These are phyloP conservation scores for Syngnathus rostellatus DNA, from an alignment of 2,797 vertebrate species.

Conservation along the genomic window DNA sequence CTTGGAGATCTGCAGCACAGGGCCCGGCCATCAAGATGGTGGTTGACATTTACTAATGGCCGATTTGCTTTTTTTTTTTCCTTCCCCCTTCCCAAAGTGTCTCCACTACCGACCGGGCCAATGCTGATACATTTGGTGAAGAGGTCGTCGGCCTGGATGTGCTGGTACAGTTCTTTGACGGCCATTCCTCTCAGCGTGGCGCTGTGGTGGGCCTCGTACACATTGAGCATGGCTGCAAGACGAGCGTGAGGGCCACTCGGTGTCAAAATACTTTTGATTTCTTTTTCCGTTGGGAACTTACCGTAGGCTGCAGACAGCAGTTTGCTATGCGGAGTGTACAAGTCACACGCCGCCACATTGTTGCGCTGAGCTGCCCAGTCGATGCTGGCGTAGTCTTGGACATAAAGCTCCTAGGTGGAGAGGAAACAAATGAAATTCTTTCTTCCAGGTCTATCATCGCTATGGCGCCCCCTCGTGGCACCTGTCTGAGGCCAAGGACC, in stretches of 20 bases:
- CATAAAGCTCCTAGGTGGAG: slow-evolving; percentile 79
- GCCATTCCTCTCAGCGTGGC: slow-evolving; percentile 67
- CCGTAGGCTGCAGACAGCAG: slow-evolving; percentile 68
- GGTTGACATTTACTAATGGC: too few species aligned
- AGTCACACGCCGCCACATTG: slow-evolving; percentile 78
- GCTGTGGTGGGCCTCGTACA: slow-evolving; percentile 85
- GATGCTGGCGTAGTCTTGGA: slow-evolving; percentile 81
- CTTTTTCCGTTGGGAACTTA: slow-evolving; percentile 22
- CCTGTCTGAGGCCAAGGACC: slow-evolving; percentile 85
- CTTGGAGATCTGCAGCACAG: slow-evolving; percentile 82
- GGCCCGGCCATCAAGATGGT: neutral
- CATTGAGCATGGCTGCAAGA: slow-evolving; percentile 69
- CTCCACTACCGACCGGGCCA: slow-evolving; percentile 81
- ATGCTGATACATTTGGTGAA: slow-evolving; percentile 93
- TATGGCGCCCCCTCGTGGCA: slow-evolving; percentile 47
- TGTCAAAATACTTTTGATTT: neutral
- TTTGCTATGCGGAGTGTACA: slow-evolving; percentile 86
- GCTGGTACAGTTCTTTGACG: slow-evolving; percentile 74
- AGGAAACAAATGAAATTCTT: neutral
- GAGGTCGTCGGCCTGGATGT: slow-evolving; percentile 84
- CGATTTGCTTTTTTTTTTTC: neutral
- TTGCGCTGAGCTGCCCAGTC: slow-evolving; percentile 86
- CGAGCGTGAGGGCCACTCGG: neutral
- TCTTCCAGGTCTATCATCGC: neutral
- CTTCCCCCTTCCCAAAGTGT: neutral